Conservation (phyloP, 2,113 vertebrate species). For the Sinosuthora webbiana region DNA sequence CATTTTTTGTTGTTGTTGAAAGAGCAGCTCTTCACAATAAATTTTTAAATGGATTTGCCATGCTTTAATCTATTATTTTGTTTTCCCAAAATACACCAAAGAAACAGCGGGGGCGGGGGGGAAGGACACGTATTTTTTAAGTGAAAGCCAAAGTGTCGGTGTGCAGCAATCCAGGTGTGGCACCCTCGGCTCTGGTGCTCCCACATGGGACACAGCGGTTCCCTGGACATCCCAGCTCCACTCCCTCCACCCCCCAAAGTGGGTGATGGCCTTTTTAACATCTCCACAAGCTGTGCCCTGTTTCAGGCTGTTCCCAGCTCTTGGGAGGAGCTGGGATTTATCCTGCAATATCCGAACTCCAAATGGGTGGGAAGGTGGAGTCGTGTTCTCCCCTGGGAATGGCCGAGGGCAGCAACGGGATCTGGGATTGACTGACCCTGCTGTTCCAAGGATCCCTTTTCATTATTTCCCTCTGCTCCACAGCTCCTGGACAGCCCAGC, state of each 20-base stretch:
- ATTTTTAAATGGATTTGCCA: background rate
- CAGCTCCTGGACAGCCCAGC: background rate
- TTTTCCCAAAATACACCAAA: background rate
- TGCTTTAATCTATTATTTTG: background rate
- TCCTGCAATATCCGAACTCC: background rate
- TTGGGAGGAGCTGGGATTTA: background rate
- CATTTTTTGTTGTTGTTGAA: background rate
- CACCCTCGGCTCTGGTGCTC: background rate
- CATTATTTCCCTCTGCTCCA: background rate
- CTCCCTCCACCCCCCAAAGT: background rate
- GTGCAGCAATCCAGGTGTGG: background rate
- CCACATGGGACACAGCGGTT: fast-evolving
- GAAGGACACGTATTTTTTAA: fast-evolving
- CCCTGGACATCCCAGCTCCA: background rate
- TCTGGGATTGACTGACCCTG: background rate
- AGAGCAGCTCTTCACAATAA: background rate
- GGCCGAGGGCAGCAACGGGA: background rate
- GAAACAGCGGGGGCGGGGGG: fast-evolving
- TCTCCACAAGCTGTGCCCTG: background rate
- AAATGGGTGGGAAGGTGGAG: background rate
- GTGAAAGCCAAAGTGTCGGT: background rate
- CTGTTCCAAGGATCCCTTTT: background rate
- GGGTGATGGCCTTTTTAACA: background rate
- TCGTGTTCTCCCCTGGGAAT: background rate
- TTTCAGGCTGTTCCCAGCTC: background rate